Base-by-base conservation (phyloP, 2,888 invertebrate species). In the Lithophane socia region DNA sequence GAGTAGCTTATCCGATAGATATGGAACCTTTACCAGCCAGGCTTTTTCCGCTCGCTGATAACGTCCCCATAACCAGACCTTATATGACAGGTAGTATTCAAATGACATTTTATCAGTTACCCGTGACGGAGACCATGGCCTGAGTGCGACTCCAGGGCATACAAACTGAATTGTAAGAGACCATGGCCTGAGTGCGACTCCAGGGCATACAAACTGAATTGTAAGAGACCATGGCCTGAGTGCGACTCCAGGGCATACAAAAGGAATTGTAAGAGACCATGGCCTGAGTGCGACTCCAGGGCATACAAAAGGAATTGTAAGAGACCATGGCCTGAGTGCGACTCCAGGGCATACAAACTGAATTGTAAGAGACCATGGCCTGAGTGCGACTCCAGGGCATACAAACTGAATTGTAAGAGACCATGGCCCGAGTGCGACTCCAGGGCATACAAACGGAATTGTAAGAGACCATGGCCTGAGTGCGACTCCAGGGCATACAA, bases 1-100 rank as follows among this genome's bases (percentile, higher is more conserved):
- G 9, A 73, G 21, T n/a, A 29, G n/a, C 37, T 49, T 72, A 73
- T 73, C 73, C 73, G 49, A 37, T 24, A 10, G 21, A 42, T 42
- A 42, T 21, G 21, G 13, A 52, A 60, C 42, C 49, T 42, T 21
- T 42, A 42, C 21, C 47, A 73, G 24, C 37, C 44, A 73, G 49
- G 16, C 60, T 16, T 16, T 73, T 52, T 52, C 49, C 42, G 42
- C 24, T 49, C 21, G 49, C 37, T 61, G 24, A 47, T 61, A 24
- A 42, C 24, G 42, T 60, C 42, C 37, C 42, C 42, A 24, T 73
- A 52, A 60, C 16, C 49, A 61, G 16, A 61, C 42, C 24, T 42
- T 60, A 49, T 49, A 42, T 74, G 13, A 52, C 16, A 24, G 49
- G 42, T 9, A 47, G 37, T 74, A 16, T 74, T 24, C 8, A 49